Base-by-base conservation (phyloP, 37 sponge, comb jelly and placozoan species). In the Ephydatia muelleri region DNA sequence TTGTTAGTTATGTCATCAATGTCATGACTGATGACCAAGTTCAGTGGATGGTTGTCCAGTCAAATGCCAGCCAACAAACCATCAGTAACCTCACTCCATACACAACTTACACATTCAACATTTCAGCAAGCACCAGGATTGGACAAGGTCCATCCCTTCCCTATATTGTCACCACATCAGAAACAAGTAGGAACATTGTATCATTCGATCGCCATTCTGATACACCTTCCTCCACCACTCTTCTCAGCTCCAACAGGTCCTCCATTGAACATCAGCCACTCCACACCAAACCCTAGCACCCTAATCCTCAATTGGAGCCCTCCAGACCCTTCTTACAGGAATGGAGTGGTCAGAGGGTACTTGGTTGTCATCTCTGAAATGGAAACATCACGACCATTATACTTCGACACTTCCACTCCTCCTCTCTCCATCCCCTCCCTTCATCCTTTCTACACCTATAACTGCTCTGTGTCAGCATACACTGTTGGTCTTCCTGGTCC, bases 401-500 rank as follows among this genome's bases (percentile, higher is more conserved):
- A 80, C 26, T 80, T 66, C 69, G 65, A 66, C 27, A 64, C 68
- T 12, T 33, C n/a, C 32, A 32, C 68, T 65, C 57, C 81, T 5
- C 23, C 19, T 67, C 31, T 65, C 33, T 67, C 81, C 30, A 23
- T 80, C 23, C 21, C 21, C 5, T 67, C 67, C 25, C 88, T 88
- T 22, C 89, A 88, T 49, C 89, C 89, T 28, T 43, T 72, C 40
- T 83, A 88, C 71, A 88, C 89, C 31, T 88, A 88, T 49, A 3
- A 71, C 2, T 83, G 73, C 25, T 35, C 27, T 8, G 79, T 88
- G 2, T 67, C 84, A 37, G 89, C 89, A 28, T 47, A 48, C 29
- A 88, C 82, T 48, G 79, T 83, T 27, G 75, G 37, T 32, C 43
- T 43, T 6, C 48, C 65, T 38, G 89, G 89, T 19, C 89, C 89